Conservation (phyloP, 2,113 vertebrate genomes). For the Sceloporus undulatus region DNA sequence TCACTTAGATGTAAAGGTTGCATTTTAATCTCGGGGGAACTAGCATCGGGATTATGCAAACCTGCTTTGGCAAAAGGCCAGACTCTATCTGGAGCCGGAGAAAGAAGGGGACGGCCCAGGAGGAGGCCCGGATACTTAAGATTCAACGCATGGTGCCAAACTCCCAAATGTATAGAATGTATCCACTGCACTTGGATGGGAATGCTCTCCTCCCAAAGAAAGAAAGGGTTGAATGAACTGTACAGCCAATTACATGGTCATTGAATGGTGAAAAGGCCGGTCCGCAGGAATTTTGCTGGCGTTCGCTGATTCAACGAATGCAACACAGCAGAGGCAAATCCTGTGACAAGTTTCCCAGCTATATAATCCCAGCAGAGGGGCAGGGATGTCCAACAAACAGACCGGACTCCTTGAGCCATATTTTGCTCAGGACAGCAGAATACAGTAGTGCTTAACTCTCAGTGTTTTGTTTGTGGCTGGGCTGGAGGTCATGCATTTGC, state of each 20-base stretch:
- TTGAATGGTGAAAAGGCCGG: constrained; percentile 71
- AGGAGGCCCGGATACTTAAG: not conserved
- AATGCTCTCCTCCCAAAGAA: constrained; percentile 58
- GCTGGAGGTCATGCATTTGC: not conserved
- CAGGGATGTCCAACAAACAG: not conserved
- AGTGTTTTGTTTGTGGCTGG: not conserved
- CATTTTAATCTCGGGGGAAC: not conserved
- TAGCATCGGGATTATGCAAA: too few relatives aligned
- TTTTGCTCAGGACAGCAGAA: not conserved
- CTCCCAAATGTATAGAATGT: constrained; percentile 24
- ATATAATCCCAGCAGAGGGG: constrained; percentile 22
- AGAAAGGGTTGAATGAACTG: constrained; percentile 73
- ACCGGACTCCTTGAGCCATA: not conserved
- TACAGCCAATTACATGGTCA: constrained; percentile 74
- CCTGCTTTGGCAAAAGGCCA: not conserved
- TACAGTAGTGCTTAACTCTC: not conserved
- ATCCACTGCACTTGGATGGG: constrained; percentile 31
- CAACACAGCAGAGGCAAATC: constrained; percentile 58
- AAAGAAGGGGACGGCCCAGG: too few relatives aligned
- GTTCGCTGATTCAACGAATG: constrained; percentile 64
- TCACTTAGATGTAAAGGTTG: too few relatives aligned
- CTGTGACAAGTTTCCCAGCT: constrained; percentile 50
- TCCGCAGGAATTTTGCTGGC: constrained; percentile 73
- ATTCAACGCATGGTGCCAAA: not conserved
- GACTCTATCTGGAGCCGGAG: not conserved